These are phyloP conservation scores for Onychomys torridus DNA, from an alignment of 2,797 vertebrate genomes.

Conservation along the genomic window DNA sequence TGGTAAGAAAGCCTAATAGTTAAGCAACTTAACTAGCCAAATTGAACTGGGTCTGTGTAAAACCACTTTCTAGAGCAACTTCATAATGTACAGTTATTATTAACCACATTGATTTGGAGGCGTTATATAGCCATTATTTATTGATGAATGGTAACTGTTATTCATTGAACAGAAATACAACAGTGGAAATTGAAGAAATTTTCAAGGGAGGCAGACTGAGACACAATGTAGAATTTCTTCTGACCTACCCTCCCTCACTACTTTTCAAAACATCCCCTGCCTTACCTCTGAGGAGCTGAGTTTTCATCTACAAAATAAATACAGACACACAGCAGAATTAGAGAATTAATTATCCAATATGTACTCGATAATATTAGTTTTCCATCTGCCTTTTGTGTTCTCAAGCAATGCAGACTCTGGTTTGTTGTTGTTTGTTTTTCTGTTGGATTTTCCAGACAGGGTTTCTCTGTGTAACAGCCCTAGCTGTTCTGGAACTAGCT, in stretches of 20 bases:
- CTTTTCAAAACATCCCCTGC: background rate
- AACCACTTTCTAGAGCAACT: background rate
- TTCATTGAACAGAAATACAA: background rate
- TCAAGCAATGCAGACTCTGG: background rate
- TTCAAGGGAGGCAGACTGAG: background rate
- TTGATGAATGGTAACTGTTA: background rate
- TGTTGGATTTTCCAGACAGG: too few relatives aligned
- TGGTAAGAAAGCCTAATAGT: background rate
- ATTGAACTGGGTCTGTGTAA: background rate
- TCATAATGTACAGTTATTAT: background rate
- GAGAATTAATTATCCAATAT: background rate
- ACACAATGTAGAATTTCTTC: background rate
- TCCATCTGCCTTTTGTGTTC: background rate
- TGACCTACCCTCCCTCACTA: background rate
- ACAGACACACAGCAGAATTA: background rate
- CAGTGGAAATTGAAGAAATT: background rate
- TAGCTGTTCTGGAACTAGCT: too few relatives aligned
- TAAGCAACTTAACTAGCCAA: background rate
- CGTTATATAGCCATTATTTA: background rate
- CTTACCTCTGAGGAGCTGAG: background rate
- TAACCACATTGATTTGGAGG: background rate
- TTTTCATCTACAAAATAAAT: background rate
- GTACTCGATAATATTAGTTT: background rate
- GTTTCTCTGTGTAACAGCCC: too few relatives aligned
- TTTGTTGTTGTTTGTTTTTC: background rate